phyloP scores from a whole-genome alignment of 2,888 invertebrate genomes.

The Lamellibrachia columna region DNA sequence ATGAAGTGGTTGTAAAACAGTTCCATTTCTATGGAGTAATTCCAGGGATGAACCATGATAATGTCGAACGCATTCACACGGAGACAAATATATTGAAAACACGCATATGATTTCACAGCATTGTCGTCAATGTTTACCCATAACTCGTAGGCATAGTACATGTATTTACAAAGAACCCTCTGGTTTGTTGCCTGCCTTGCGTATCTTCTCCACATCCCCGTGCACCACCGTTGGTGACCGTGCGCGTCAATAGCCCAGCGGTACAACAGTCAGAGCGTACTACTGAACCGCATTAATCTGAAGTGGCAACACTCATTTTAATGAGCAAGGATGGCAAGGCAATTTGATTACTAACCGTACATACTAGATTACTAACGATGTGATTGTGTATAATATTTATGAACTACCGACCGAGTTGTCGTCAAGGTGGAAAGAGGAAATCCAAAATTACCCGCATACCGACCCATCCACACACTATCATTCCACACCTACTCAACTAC shows the following conservation, averaged over 20 bases:
- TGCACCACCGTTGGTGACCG: neutral
- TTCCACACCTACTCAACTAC: too few species aligned
- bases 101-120: neutral
- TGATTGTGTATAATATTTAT: too few species aligned
- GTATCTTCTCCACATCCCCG: neutral
- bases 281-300: neutral
- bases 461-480: too few species aligned
- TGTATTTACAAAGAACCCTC: neutral
- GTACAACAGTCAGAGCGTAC: neutral
- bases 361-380: too few species aligned
- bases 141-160: neutral
- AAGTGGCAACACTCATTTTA: neutral
- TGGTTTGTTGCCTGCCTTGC: neutral
- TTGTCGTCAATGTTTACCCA: neutral
- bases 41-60: neutral
- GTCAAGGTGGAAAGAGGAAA: too few species aligned
- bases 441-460: too few species aligned
- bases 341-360: neutral
- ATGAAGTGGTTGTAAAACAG: too few species aligned
- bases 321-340: neutral
- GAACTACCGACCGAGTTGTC: too few species aligned
- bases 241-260: neutral
- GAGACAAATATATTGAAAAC: too few species aligned
- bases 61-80: too few species aligned
- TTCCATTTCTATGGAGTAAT: neutral